phyloP scores from a whole-genome alignment of 2,888 invertebrate species.

The Eurytoma adleriae region DNA sequence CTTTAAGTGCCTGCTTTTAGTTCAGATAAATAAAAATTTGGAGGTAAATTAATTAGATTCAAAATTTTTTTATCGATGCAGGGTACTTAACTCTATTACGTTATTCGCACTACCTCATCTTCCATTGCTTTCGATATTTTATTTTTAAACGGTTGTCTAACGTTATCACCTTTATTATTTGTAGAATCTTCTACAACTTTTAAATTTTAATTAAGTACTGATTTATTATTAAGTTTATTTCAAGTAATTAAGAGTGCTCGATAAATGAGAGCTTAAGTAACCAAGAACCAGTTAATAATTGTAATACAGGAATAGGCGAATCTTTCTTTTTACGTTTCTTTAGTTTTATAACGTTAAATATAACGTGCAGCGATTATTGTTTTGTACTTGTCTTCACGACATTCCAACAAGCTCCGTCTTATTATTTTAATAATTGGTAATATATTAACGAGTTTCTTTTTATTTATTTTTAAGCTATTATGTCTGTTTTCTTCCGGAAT shows the following conservation, averaged over 20 bases:
- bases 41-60: slow-evolving; percentile 20
- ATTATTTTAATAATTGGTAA: slow-evolving; percentile 1
- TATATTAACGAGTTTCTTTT: neutral
- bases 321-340: slow-evolving; percentile 34
- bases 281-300: slow-evolving; percentile 42
- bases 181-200: neutral
- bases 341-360: slow-evolving; percentile 16
- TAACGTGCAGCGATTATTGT: slow-evolving; percentile 35
- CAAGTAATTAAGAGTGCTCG: neutral
- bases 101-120: slow-evolving; percentile 57
- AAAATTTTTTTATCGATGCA: slow-evolving; percentile 46
- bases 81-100: slow-evolving; percentile 54
- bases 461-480: slow-evolving; percentile 13
- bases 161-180: neutral
- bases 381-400: slow-evolving; percentile 33
- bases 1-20: slow-evolving; percentile 53
- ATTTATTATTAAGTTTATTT: slow-evolving; percentile 17
- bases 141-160: neutral
- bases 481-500: slow-evolving; percentile 19
- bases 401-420: slow-evolving; percentile 32
- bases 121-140: slow-evolving; percentile 53
- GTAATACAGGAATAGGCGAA: slow-evolving; percentile 35
- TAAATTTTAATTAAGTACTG: neutral
- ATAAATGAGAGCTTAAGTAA: slow-evolving; percentile 40
- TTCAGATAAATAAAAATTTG: slow-evolving; percentile 38